Percentiles rank a stretch among this genome's conserved stretches.
Conservation (phyloP, 2,113 vertebrate genomes). For the Cyanoderma ruficeps region DNA sequence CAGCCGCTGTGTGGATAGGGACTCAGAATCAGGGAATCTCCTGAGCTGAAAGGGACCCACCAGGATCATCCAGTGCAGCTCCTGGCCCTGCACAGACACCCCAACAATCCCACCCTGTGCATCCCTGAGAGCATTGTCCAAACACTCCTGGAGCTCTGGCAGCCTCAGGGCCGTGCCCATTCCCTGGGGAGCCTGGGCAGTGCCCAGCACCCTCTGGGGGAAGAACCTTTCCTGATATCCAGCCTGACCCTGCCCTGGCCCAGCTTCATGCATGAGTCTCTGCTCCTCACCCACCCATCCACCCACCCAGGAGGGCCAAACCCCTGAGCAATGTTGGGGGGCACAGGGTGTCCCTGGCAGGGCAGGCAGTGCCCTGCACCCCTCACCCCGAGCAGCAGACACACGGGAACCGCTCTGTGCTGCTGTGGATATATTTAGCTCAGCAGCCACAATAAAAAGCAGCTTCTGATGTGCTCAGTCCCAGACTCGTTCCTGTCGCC, state of each 20-base stretch:
- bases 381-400: fast-evolving
- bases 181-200: not conserved
- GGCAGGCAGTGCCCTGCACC: not conserved
- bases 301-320: not conserved
- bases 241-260: fast-evolving
- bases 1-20: fast-evolving
- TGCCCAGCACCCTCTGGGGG: not conserved
- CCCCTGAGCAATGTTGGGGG: not conserved
- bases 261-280: not conserved
- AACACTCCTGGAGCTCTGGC: not conserved
- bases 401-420: not conserved
- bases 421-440: not conserved
- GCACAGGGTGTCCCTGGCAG: not conserved
- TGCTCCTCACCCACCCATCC: not conserved
- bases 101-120: not conserved
- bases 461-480: conserved; percentile 14
- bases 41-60: not conserved
- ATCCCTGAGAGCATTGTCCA: fast-evolving
- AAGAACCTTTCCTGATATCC: not conserved
- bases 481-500: not conserved
- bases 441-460: conserved; percentile 18
- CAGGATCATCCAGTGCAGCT: fast-evolving
- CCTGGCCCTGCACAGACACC: not conserved
- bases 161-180: not conserved
- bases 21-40: not conserved